Evolutionary conservation across 2,113 vertebrate genomes (phyloP).

Genomic region (Scomber scombrus): DNA sequence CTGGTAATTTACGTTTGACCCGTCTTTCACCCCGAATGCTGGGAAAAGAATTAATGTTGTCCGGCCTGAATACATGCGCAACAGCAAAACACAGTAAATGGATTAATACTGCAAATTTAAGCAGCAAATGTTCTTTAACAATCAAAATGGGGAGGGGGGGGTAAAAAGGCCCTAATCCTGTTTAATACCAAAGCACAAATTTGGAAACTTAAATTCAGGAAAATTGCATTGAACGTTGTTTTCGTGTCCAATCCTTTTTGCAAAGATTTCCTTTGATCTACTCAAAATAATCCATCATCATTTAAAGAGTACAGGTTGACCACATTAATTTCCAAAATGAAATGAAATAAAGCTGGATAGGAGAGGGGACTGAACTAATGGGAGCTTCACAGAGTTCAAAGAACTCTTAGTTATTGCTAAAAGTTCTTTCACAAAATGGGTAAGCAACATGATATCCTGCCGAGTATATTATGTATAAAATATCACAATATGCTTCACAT

Average conservation of each 20-base stretch:
- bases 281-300: constrained; percentile 69
- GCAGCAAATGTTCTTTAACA: constrained; percentile 48
- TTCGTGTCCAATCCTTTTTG: constrained; percentile 67
- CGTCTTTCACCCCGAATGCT: not conserved
- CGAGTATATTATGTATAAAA: constrained; percentile 12
- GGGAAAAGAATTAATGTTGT: not conserved
- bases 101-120: constrained; percentile 31
- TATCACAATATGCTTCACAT: constrained; percentile 41
- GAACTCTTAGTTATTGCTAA: constrained; percentile 1
- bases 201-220: constrained; percentile 48
- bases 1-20: constrained; percentile 1
- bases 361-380: constrained; percentile 2
- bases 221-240: constrained; percentile 47
- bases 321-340: constrained; percentile 63
- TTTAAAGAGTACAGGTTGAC: constrained; percentile 69
- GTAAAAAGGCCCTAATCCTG: constrained; percentile 52
- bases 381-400: constrained; percentile 35
- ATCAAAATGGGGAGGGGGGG: constrained; percentile 9
- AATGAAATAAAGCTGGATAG: constrained; percentile 54
- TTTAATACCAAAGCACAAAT: constrained; percentile 41
- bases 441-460: constrained; percentile 33
- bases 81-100: not conserved
- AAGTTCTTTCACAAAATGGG: constrained; percentile 5
- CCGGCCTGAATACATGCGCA: not conserved
- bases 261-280: constrained; percentile 70